Evolutionary conservation across 2,113 vertebrate species (phyloP).

Genomic region (Balaeniceps rex): DNA sequence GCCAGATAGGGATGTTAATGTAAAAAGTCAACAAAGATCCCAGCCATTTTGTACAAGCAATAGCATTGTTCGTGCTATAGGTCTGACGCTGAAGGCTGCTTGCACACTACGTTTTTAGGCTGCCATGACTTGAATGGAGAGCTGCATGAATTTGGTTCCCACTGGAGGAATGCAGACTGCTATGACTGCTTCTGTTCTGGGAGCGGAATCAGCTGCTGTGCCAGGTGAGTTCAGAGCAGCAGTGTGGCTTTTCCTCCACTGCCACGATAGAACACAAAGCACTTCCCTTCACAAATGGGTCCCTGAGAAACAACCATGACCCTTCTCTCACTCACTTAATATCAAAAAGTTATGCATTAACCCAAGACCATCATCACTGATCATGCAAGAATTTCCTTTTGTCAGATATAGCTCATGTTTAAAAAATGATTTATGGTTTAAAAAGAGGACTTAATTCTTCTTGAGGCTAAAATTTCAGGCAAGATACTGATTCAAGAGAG

Average conservation of each 20-base stretch:
- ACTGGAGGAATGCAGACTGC: background rate
- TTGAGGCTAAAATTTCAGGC: background rate
- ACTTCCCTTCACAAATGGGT: background rate
- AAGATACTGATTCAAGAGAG: background rate
- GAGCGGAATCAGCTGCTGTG: accelerated
- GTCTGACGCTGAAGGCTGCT: background rate
- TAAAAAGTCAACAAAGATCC: background rate
- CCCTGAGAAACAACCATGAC: background rate
- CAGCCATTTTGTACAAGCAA: background rate
- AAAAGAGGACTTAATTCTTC: background rate
- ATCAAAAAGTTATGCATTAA: background rate
- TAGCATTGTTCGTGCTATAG: background rate
- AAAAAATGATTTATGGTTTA: background rate
- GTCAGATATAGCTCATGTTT: background rate
- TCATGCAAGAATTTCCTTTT: background rate
- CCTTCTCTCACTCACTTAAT: background rate
- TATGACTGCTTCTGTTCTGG: background rate
- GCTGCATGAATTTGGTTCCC: background rate
- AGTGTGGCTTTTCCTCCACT: background rate
- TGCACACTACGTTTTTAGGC: background rate
- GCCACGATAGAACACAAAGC: background rate
- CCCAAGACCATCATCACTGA: background rate
- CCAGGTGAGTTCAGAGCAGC: background rate
- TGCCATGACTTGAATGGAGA: background rate
- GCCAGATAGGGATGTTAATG: background rate